Base-by-base conservation (phyloP, 1,140 invertebrate species). In the Leptoteleia sp. region DNA sequence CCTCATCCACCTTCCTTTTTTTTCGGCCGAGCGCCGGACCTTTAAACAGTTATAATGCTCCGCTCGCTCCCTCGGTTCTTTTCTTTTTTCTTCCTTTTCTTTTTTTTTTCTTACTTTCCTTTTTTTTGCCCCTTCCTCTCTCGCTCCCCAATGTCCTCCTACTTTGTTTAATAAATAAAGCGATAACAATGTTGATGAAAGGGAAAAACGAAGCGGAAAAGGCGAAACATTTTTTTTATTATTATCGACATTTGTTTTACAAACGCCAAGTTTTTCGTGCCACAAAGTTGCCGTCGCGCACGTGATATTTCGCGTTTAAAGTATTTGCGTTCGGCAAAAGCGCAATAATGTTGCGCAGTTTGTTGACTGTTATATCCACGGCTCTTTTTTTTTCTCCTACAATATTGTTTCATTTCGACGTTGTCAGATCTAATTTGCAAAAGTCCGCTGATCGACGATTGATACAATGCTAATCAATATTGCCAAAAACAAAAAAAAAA, bases 1-100 rank as follows among this genome's bases (percentile, higher is more conserved):
- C 25, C 7, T 48, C 7, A n/a, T n/a, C n/a, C n/a, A n/a, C 22
- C 35, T 15, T 40, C 6, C 9, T 52, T 43, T 31, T 62, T 31
- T 22, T 25, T 40, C 6, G 11, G 19, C 5, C 37, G 9, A 33
- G 12, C 16, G 8, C 37, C n/a, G 33, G 38, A 54, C 62, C 35
- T 65, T 54, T 67, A 67, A 55, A 67, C 62, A 35, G 48, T 43
- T 45, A 35, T 35, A 52, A 65, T 43, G 43, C 8, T n/a, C 38
- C 5, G 27, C 0, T 43, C 25, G 48, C 35, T 43, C 31, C 33
- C 12, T 6, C 27, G 27, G 43, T 64, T 15, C 4, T 64, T 42
- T 52, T n/a, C n/a, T n/a, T n/a, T n/a, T n/a, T n/a, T n/a, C n/a
- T n/a, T n/a, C n/a, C n/a, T n/a, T n/a, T n/a, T n/a, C n/a, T n/a